These are phyloP conservation scores for Aspidiotus destructor DNA, from an alignment of 2,888 invertebrate genomes.

Conservation along the genomic window DNA sequence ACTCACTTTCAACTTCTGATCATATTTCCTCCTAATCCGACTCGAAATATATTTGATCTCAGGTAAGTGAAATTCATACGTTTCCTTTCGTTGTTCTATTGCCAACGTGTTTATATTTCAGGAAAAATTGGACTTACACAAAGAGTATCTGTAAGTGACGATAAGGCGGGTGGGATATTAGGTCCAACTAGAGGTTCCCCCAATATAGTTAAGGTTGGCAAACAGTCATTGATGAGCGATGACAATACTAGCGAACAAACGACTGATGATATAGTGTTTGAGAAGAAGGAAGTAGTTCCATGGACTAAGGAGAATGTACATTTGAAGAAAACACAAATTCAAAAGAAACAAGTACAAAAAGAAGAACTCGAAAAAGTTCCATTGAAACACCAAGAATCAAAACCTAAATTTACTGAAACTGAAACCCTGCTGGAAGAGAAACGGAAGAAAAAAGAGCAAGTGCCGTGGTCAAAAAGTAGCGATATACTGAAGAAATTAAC, in stretches of 20 bases:
- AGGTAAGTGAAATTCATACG: too few relatives aligned
- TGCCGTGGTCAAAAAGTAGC: neutral
- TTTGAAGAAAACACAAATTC: slow-evolving; percentile 39
- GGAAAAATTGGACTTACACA: slow-evolving; percentile 47
- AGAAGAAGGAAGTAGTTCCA: slow-evolving; percentile 37
- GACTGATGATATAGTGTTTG: slow-evolving; percentile 43
- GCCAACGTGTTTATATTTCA: slow-evolving; percentile 41
- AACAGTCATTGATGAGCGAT: slow-evolving; percentile 18
- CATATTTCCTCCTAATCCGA: too few relatives aligned
- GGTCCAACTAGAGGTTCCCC: slow-evolving; percentile 29
- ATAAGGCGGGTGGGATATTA: slow-evolving; percentile 34
- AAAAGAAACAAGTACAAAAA: slow-evolving; percentile 42
- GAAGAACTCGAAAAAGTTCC: slow-evolving; percentile 39
- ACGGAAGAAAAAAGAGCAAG: neutral
- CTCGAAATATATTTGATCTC: too few relatives aligned
- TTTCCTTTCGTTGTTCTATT: neutral
- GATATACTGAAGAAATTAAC: neutral
- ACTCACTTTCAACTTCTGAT: too few relatives aligned
- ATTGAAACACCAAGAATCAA: slow-evolving; percentile 17
- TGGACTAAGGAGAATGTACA: slow-evolving; percentile 42
- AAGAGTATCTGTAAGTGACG: slow-evolving; percentile 43
- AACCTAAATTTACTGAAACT: neutral
- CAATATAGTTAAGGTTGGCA: slow-evolving; percentile 25
- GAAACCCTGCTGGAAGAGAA: neutral
- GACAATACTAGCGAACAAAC: slow-evolving; percentile 34